phyloP scores from a whole-genome alignment of 2,113 vertebrate genomes.

The Brienomyrus brachyistius region DNA sequence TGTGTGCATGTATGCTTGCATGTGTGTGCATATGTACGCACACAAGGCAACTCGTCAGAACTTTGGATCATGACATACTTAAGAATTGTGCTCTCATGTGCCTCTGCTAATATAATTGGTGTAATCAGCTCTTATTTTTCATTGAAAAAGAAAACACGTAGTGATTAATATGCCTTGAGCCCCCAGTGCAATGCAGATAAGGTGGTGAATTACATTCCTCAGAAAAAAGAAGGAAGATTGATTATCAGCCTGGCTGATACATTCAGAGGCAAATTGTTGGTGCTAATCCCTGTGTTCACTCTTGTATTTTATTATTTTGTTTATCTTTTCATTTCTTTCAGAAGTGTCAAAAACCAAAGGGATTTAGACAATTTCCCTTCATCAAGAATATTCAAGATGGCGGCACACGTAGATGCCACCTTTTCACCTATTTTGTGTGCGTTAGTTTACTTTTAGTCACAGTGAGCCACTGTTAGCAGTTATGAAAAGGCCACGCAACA shows the following conservation, averaged over 20 bases:
- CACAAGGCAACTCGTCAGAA: background rate
- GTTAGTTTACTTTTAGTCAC: too few species aligned
- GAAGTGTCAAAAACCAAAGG: background rate
- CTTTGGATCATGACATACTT: background rate
- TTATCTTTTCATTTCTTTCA: background rate
- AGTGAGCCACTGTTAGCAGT: too few species aligned
- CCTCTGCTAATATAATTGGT: background rate
- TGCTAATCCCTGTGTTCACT: background rate
- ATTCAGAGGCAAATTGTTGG: background rate
- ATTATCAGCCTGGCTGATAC: background rate
- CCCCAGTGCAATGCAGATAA: background rate
- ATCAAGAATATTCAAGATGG: background rate
- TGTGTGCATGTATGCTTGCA: background rate
- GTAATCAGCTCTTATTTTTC: background rate
- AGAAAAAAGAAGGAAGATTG: background rate
- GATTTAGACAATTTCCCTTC: background rate
- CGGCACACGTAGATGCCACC: too few species aligned
- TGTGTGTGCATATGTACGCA: background rate
- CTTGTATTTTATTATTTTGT: background rate
- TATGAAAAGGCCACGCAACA: too few species aligned
- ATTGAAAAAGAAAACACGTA: background rate
- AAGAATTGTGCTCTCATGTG: background rate
- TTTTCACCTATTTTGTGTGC: too few species aligned
- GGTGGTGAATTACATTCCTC: background rate
- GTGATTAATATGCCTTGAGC: background rate